Evolutionary conservation across 2,113 vertebrate genomes (phyloP).

Genomic region (Malurus melanocephalus): DNA sequence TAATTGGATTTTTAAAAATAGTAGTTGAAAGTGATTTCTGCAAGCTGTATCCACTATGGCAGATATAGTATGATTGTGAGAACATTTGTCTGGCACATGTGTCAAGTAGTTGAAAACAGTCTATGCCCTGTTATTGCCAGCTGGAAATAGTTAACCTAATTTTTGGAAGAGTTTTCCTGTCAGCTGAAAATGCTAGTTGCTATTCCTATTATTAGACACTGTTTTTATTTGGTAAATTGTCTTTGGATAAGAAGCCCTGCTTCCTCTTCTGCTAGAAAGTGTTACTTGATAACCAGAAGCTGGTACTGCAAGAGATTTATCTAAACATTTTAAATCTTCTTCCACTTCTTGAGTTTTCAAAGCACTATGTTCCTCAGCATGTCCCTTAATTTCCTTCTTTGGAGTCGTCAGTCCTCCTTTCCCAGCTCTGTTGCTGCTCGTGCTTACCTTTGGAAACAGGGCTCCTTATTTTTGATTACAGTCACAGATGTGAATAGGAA

Average conservation of each 20-base stretch:
- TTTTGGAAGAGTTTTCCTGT: background rate
- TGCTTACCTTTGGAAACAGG: background rate
- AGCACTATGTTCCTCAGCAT: background rate
- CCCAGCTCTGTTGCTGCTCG: background rate
- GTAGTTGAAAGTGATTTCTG: slow-evolving; percentile 42
- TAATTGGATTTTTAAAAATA: background rate
- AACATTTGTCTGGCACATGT: slow-evolving; percentile 12
- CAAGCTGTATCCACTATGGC: background rate
- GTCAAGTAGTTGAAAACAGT: background rate
- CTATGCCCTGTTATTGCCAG: background rate
- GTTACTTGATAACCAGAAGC: background rate
- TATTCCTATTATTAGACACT: background rate
- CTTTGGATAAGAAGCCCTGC: background rate
- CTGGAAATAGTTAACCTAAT: background rate
- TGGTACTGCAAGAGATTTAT: background rate
- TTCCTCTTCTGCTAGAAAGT: background rate
- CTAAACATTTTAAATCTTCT: background rate
- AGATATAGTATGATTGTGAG: background rate
- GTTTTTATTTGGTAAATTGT: background rate
- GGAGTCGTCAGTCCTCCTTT: background rate
- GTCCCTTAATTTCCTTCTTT: background rate
- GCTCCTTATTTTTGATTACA: background rate
- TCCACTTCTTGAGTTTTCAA: background rate
- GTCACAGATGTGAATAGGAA: background rate
- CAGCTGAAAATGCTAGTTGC: background rate